phyloP scores from a whole-genome alignment of 2,113 vertebrate species.

The Thamnophis sirtalis region DNA sequence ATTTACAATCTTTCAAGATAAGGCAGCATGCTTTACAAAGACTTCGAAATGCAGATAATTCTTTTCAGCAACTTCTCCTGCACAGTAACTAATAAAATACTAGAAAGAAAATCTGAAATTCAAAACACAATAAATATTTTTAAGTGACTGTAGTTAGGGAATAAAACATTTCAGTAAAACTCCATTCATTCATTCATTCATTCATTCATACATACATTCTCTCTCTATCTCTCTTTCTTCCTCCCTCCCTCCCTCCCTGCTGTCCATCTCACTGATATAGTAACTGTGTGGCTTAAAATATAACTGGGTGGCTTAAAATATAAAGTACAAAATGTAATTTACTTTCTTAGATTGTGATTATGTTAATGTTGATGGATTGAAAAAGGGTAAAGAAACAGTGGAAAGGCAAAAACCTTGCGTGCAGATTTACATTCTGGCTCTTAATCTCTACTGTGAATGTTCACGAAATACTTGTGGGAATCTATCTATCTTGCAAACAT shows the following conservation, averaged over 20 bases:
- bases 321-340: not conserved
- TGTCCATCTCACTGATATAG: too few relatives aligned
- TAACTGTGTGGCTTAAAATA: too few relatives aligned
- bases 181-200: rapidly evolving
- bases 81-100: not conserved
- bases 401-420: not conserved
- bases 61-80: not conserved
- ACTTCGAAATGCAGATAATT: not conserved
- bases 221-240: too few relatives aligned
- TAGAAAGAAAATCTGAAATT: not conserved
- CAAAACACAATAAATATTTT: not conserved
- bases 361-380: not conserved
- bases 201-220: too few relatives aligned
- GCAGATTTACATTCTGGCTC: slow-evolving; percentile 12
- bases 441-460: slow-evolving; percentile 48
- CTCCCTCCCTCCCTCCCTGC: too few relatives aligned
- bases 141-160: not conserved
- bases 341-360: not conserved
- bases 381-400: not conserved
- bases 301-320: not conserved
- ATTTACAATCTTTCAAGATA: not conserved
- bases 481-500: slow-evolving; percentile 41
- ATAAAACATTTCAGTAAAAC: not conserved
- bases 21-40: not conserved
- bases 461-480: slow-evolving; percentile 37